Base-by-base conservation (phyloP, 92 coral and sea anemone species). In the Paramuricea clavata region DNA sequence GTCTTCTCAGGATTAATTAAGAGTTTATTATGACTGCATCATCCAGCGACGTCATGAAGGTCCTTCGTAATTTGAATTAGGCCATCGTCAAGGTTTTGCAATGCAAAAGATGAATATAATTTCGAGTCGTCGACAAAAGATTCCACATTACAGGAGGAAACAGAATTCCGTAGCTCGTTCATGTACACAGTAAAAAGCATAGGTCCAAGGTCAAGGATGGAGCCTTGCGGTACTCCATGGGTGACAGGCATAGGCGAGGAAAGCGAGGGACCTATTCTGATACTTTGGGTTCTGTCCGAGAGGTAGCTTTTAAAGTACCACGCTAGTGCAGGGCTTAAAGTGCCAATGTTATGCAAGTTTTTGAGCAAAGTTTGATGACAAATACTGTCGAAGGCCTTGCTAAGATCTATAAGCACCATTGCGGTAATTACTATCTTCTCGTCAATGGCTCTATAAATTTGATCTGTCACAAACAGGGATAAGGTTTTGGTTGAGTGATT, bases 221-320 rank as follows among this genome's bases (percentile, higher is more conserved):
- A 81, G 13, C 87, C 87, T 67, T 87, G 90, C 1, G 90, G 90
- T 12, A 87, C 81, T 3, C 81, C 81, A 49, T 81, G 90, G 5
- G 90, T 81, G 1, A 87, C 79, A 13, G 82, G 68, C 0, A 87
- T 81, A 11, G 86, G 49, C 19, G 67, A 32, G 30, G 87, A 87
- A 25, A 87, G 25, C 0, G 87, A 69, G 2, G 80, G 11, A 35
- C 62, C 86, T 31, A 87, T 68, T 15, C 80, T 69, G 22, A 81
- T 87, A 19, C 60, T 67, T 69, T 69, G 87, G 42, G 70, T 79
- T 57, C 87, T 80, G 47, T 87, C 65, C 26, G 90, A 13, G 42
- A 81, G 69, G 81, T 87, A 87, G 42, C 83, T 85, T 50, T 61
- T 28, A 49, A 85, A n/a, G n/a, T n/a, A 85, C 88, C 83, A 85